Conservation (phyloP, 2,113 vertebrate species). For the Alligator sinensis region DNA sequence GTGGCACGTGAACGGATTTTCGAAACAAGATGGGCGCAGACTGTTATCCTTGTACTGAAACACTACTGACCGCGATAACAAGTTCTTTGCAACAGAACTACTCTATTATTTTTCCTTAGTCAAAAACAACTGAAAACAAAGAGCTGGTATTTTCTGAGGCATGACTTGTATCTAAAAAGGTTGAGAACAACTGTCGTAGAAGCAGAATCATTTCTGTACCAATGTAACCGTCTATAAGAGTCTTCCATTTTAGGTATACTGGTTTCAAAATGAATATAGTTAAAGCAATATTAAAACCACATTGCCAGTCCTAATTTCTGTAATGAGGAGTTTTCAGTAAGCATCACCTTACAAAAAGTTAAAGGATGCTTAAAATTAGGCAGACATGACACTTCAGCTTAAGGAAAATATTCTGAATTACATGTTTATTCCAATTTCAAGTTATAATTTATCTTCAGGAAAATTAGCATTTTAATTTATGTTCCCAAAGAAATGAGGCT, state of each 20-base stretch:
- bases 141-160: no score
- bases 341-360: neutral
- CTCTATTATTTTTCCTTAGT: no score
- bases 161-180: no score
- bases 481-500: neutral
- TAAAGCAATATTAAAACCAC: neutral
- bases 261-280: neutral
- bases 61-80: no score
- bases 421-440: neutral
- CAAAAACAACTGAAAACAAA: no score
- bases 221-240: neutral
- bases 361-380: neutral
- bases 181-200: no score
- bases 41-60: no score
- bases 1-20: no score
- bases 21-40: no score
- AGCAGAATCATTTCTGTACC: neutral
- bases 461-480: neutral
- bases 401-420: neutral
- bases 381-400: neutral
- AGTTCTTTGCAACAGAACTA: no score
- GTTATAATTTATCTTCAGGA: neutral
- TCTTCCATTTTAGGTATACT: neutral
- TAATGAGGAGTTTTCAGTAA: neutral
- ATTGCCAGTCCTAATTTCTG: neutral